Evolutionary conservation across 2,113 vertebrate genomes (phyloP), one percentile per base, ranked within the genome.

Genomic region (Neofelis nebulosa): DNA sequence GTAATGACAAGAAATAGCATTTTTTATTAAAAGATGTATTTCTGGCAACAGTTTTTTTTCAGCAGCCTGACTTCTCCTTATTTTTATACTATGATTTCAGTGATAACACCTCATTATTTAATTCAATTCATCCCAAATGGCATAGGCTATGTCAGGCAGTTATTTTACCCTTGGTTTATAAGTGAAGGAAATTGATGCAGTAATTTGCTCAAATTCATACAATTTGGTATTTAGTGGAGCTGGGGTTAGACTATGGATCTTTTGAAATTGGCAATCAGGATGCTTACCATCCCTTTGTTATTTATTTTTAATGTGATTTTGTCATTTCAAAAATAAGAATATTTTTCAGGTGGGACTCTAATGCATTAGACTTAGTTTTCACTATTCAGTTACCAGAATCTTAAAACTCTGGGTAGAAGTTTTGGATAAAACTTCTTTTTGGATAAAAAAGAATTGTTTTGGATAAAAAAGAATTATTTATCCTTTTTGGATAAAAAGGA

Each of bases 291-390:
- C 4, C 11, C 45, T 12, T 89, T 89, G 23, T 69, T 91, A 90
- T 84, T 96, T 80, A 78, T 73, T 78, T 89, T 69, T 36, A 82
- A 48, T 89, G 25, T 74, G 21, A 71, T 66, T 83, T 93, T 97
- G 57, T 19, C 23, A 68, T 94, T 95, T 96, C 25, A 96, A 79
- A 95, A 52, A 55, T 55, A 48, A 89, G 48, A 76, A 71, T 48
- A 85, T 74, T 83, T 97, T 82, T 38, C 29, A 85, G 7, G 3
- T 78, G 15, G 41, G 33, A 69, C 52, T 82, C 18, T 23, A 94
- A 83, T 68, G 19, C 19, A 29, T 36, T 55, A 68, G 52, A 96
- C 66, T 36, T 21, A 71, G 23, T 16, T 69, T 92, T 94, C 50
- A 55, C n/a, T 15, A 29, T 36, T 69, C 11, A 82, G 14, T 79